Conservation (phyloP, 1,140 invertebrate genomes). For the Macrobrachium rosenbergii region DNA sequence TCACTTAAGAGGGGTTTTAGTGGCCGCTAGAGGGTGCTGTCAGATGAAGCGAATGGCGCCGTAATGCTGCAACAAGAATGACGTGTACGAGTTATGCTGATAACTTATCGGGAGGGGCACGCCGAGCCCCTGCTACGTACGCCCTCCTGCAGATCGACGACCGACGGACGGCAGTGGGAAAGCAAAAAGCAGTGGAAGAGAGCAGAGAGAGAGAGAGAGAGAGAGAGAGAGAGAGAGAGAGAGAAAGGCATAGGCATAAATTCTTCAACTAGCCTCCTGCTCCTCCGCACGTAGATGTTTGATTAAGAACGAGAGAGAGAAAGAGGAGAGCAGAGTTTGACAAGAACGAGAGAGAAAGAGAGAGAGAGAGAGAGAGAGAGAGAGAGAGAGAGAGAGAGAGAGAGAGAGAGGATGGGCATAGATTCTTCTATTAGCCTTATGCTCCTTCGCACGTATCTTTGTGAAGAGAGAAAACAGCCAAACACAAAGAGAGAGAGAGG, state of each 20-base stretch:
- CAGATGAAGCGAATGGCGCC: conserved; percentile 23
- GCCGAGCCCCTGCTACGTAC: background rate
- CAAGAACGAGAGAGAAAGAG: background rate
- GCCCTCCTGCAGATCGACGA: too few species aligned
- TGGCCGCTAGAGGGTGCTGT: conserved; percentile 8
- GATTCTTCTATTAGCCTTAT: too few species aligned
- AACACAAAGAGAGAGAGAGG: too few species aligned
- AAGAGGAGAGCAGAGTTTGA: background rate
- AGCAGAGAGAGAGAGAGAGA: background rate
- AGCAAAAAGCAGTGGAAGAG: too few species aligned
- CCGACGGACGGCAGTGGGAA: too few species aligned
- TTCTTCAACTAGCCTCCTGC: too few species aligned
- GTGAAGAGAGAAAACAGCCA: too few species aligned
- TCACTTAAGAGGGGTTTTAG: conserved; percentile 45
- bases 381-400: too few species aligned
- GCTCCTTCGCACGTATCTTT: too few species aligned
- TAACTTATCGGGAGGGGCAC: conserved; percentile 12
- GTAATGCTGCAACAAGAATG: conserved; percentile 1
- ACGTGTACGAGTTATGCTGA: conserved; percentile 15
- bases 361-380: background rate
- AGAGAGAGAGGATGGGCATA: too few species aligned
- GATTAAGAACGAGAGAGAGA: background rate
- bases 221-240: background rate
- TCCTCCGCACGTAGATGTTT: too few species aligned
- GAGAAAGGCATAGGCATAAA: too few species aligned